A percentile compares a stretch with the other conserved stretches of the same genome.
phyloP scores from a whole-genome alignment of 2,797 vertebrate species.

The Coregonus ussuriensis region DNA sequence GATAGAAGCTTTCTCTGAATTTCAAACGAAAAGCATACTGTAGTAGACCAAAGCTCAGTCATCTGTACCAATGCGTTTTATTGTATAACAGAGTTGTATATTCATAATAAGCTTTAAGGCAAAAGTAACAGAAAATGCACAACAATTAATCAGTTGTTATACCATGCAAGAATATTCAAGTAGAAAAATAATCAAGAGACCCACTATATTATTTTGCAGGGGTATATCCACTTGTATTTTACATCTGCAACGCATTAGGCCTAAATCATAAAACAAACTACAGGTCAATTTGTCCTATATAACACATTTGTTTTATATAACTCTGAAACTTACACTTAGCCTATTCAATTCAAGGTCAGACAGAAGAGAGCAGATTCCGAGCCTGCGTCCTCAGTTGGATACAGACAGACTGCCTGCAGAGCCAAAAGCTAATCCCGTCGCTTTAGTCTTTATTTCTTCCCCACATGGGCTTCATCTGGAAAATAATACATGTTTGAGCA shows the following conservation, averaged over 20 bases:
- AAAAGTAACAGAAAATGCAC: constrained; percentile 57
- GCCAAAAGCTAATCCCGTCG: not conserved
- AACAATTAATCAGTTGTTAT: constrained; percentile 40
- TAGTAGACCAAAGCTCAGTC: constrained; percentile 18
- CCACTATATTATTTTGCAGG: constrained; percentile 58
- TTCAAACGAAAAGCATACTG: not conserved
- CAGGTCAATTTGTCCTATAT: constrained; percentile 17
- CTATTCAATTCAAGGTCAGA: not conserved
- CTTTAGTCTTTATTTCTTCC: not conserved
- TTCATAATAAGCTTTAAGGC: constrained; percentile 55
- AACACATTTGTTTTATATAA: not conserved
- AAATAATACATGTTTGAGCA: not conserved
- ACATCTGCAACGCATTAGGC: constrained; percentile 51
- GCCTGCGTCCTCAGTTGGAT: no score
- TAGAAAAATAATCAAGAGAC: constrained; percentile 67
- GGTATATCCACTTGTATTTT: constrained; percentile 58
- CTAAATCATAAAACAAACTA: constrained; percentile 26
- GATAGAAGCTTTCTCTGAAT: not conserved
- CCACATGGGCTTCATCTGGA: not conserved
- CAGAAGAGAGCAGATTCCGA: not conserved
- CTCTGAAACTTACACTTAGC: not conserved
- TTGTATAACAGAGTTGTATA: constrained; percentile 64
- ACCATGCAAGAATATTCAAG: constrained; percentile 54
- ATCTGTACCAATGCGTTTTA: constrained; percentile 66
- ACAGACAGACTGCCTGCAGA: not conserved